Base-by-base conservation (phyloP, 2,888 invertebrate genomes). In the Dinocampus coccinellae region DNA sequence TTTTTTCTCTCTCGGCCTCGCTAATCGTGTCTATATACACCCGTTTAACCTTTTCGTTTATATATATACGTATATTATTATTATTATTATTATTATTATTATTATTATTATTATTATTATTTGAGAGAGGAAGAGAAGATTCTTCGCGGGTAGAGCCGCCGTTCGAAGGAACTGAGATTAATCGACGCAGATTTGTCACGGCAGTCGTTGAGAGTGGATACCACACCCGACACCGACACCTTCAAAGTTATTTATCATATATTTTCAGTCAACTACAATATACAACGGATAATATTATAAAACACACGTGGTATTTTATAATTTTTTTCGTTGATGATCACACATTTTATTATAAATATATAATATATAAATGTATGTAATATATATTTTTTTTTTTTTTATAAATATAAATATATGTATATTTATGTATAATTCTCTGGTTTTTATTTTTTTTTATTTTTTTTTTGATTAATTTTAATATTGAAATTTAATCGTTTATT, bases 151-250 rank as follows among this genome's bases (percentile, higher is more conserved):
- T 4, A 11, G 39, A 53, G 11, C 34, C 62, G 63, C 36, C 63
- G 61, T 76, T 75, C 75, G 72, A 76, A 73, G 68, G 55, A 73
- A 66, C 52, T 61, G 78, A 82, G 82, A 83, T 83, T 82, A 83
- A 83, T 83, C 79, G 83, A 78, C 73, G 73, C 75, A 76, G 80
- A 83, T 83, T 83, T 83, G 83, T 83, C 83, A 82, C 76, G 81
- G 78, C 61, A 77, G 77, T 79, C 79, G 79, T 78, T 79, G 76
- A 77, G 71, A 70, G 64, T 70, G 65, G 70, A 71, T 71, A 66
- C 57, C 61, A 47, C 47, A 47, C 47, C 47, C 47, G 47, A 33
- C 58, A 20, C 33, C 58, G 58, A 58, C 58, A 58, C 58, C 58
- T 58, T 58, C 34, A 0, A 58, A 33, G 20, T n/a, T 58, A 58